phyloP scores from a whole-genome alignment of 2,797 vertebrate species.

The Tapirus indicus region DNA sequence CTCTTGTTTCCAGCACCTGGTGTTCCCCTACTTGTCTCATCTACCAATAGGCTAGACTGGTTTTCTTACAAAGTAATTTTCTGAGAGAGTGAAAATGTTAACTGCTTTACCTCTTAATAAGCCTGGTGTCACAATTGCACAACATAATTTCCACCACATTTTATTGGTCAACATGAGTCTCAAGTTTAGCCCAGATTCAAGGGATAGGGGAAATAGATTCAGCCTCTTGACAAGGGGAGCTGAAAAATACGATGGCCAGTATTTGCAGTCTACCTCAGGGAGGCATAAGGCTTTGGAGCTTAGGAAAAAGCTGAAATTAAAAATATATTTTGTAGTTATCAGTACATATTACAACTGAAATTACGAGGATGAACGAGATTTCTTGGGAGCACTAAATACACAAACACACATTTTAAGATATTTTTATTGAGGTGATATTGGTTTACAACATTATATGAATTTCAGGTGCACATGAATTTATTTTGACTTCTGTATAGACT shows the following conservation, averaged over 20 bases:
- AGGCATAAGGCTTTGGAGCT: neutral
- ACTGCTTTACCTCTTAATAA: neutral
- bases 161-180: neutral
- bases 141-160: neutral
- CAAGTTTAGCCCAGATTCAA: neutral
- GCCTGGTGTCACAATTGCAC: neutral
- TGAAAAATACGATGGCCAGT: neutral
- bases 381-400: neutral
- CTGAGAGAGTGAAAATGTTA: neutral
- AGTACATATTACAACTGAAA: neutral
- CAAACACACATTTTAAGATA: neutral
- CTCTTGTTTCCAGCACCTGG: neutral
- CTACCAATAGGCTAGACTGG: neutral
- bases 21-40: neutral
- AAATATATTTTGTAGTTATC: neutral
- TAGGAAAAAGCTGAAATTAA: neutral
- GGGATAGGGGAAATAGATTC: neutral
- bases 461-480: too few species aligned
- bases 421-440: too few species aligned
- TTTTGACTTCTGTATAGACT: too few species aligned
- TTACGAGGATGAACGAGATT: neutral
- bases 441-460: too few species aligned
- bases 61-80: neutral
- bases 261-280: neutral
- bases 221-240: neutral